Base-by-base conservation (phyloP, 2,113 vertebrate genomes). In the Elephantulus edwardii region DNA sequence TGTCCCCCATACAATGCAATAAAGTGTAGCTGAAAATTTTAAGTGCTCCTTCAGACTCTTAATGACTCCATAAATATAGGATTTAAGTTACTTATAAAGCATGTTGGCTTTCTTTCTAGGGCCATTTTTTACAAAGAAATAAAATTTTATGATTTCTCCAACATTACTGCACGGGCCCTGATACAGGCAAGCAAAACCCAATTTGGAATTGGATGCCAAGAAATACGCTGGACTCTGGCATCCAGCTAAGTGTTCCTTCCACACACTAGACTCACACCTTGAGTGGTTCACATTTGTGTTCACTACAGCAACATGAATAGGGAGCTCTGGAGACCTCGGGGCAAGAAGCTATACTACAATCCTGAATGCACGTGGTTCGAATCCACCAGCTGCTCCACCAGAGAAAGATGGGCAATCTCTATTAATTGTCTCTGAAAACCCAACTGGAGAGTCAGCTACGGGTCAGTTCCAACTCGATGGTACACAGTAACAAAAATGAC, bases 1-100 rank as follows among this genome's bases (percentile, higher is more conserved):
- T 66, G 68, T 75, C 35, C 50, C 54, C 16, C 14, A 82, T 60
- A 90, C 26, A 81, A 60, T 66, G 46, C 46, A 92, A 89, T 93
- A 85, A 87, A 92, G 62, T 58, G 13, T 76, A 58, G 22, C 70
- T 70, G 60, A 83, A 94, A 93, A 78, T 71, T 76, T 62, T 77
- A 91, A 87, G 46, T 83, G 71, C 64, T 88, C 56, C 40, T 82
- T 89, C 64, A 52, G 86, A 89, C 56, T 46, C n/a, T 87, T 78
- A 91, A 81, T 88, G 81, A 93, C 46, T 94, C 64, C 89, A 85
- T 84, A 93, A 84, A 93, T 77, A 84, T 33, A 91, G 42, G 77
- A 92, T n/a, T 92, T 95, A 79, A 38, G 56, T 85, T 85, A 66
- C 83, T 94, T 85, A 85, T 44, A 75, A 84, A 92, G 64, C 33